Percentiles rank a stretch among this genome's conserved stretches.
Evolutionary conservation across 2,888 invertebrate species (phyloP).

Genomic region (Andrena camellia): DNA sequence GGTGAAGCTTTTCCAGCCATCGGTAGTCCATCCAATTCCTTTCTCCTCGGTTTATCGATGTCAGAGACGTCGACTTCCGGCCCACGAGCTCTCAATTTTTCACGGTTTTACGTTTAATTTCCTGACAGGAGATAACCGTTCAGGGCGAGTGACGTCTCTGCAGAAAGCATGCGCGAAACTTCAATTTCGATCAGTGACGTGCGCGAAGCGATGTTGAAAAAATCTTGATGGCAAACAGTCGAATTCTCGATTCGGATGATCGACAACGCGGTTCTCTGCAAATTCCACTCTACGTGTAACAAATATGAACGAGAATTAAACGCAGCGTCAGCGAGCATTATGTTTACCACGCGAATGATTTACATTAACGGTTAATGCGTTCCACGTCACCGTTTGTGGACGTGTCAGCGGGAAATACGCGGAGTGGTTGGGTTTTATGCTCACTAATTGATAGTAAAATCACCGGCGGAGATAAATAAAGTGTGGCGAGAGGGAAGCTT

Average conservation of each 20-base stretch:
- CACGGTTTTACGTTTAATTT: slow-evolving; percentile 44
- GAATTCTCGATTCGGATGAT: slow-evolving; percentile 13
- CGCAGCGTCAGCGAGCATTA: slow-evolving; percentile 6
- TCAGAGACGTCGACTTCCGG: slow-evolving; percentile 10
- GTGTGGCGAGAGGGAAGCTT: neutral
- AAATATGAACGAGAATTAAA: slow-evolving; percentile 43
- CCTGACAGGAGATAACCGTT: slow-evolving; percentile 26
- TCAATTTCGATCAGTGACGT: neutral
- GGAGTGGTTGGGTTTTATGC: slow-evolving; percentile 19
- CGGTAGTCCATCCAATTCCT: slow-evolving; percentile 8
- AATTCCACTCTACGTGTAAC: slow-evolving; percentile 7
- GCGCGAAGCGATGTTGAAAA: neutral
- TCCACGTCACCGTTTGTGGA: neutral
- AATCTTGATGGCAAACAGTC: neutral
- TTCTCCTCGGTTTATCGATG: slow-evolving; percentile 8
- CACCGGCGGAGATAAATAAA: slow-evolving; percentile 16
- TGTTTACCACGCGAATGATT: slow-evolving; percentile 35
- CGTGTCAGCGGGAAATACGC: neutral
- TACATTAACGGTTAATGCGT: slow-evolving; percentile 47
- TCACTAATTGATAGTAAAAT: slow-evolving; percentile 45
- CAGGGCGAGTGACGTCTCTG: neutral
- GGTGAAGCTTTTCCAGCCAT: neutral
- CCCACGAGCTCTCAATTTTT: slow-evolving; percentile 37
- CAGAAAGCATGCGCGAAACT: neutral
- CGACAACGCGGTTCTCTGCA: neutral